Evolutionary conservation across 2,888 invertebrate species (phyloP), one percentile per base, ranked within the genome.

Genomic region (Hypolimnas misippus): DNA sequence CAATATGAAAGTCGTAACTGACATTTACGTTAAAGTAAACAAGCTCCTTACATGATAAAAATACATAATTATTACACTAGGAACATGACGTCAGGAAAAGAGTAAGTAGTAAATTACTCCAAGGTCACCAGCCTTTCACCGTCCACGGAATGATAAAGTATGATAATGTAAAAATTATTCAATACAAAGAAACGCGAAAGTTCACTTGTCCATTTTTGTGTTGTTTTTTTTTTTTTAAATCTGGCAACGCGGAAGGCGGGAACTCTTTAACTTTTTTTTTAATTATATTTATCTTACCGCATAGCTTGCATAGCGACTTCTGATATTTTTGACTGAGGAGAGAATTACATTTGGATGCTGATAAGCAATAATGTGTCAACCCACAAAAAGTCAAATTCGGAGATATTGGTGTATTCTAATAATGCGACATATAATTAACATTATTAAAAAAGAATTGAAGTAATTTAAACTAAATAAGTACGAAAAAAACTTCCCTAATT

Each of bases 71-170:
- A 33, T 8, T 33, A 6, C 7, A 33, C 33, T 8, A 33, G 33
- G 2, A 12, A 12, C 1, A 29, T 29, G 8, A 29, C 49, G 49
- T 46, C 49, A 49, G 14, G n/a, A 49, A 6, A 49, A 25, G 7
- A 16, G 7, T 29, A 29, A 14, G 14, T 14, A n/a, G n/a, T 29
- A 29, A 49, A 49, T 49, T 19, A 49, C 10, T 29, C 29, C 61
- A 65, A 61, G 64, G 64, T 21, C 53, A 35, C 25, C 19, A 40
- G 21, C 61, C 61, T 65, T 65, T 65, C 57, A 57, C 61, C 40
- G 8, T 29, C 49, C 38, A 40, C 57, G 12, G 0, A 57, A 19
- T 17, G 33, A 19, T 56, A 57, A 61, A 49, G 25, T 57, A 49
- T 46, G 21, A 38, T 53, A 42, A 63, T 60, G 44, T 55, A 38